A percentile compares a stretch with the other conserved stretches of the same genome.
These are phyloP conservation scores for Melanotaenia duboulayi DNA, from an alignment of 2,113 vertebrate genomes.

Conservation along the genomic window DNA sequence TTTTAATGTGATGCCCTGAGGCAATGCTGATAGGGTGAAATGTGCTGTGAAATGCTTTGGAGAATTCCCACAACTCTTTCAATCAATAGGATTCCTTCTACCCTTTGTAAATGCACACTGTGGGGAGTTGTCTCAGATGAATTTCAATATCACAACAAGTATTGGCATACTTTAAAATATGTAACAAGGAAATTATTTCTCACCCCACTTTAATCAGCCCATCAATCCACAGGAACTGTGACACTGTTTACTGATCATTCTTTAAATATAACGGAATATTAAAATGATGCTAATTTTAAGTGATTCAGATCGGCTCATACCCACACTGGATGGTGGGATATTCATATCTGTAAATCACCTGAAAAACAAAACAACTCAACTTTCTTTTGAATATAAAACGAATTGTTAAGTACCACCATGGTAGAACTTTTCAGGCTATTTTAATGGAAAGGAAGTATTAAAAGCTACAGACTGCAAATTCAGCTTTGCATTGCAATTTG, in stretches of 20 bases:
- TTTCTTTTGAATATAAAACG: too few relatives aligned
- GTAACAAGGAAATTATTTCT: constrained; percentile 44
- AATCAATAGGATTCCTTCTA: constrained; percentile 61
- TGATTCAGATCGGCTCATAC: constrained; percentile 1
- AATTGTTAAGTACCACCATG: constrained; percentile 43
- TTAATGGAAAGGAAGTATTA: constrained; percentile 50
- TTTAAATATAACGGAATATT: constrained; percentile 16
- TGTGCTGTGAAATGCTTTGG: constrained; percentile 75
- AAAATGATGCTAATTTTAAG: too few relatives aligned
- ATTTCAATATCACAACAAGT: constrained; percentile 57
- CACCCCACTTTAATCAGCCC: constrained; percentile 61
- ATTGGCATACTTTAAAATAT: constrained; percentile 50
- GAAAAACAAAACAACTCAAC: too few relatives aligned
- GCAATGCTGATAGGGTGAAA: constrained; percentile 74
- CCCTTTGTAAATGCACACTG: constrained; percentile 53
- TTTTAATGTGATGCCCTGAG: constrained; percentile 72
- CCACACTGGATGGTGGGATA: background rate
- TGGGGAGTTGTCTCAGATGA: constrained; percentile 49
- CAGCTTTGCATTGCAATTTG: constrained; percentile 46
- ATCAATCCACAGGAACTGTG: constrained; percentile 22
- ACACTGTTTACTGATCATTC: constrained; percentile 19
- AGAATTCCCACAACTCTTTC: constrained; percentile 58
- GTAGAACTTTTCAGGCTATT: constrained; percentile 24
- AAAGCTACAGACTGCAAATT: constrained; percentile 34
- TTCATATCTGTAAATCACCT: constrained; percentile 10